Percentiles rank a stretch among this genome's conserved stretches.
Conservation (phyloP, 2,888 invertebrate genomes). For the Ectemnius lituratus region DNA sequence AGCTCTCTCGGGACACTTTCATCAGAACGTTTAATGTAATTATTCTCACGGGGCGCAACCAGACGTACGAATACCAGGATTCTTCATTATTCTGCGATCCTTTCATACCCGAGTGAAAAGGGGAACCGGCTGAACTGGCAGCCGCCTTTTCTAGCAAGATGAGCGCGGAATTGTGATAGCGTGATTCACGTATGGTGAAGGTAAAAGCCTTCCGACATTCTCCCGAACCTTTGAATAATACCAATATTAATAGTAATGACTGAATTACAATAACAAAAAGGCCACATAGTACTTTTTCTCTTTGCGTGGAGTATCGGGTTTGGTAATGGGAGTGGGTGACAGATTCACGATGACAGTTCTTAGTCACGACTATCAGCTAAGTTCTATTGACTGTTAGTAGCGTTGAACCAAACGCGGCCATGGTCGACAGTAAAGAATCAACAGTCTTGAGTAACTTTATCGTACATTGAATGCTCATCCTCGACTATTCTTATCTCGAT, state of each 20-base stretch:
- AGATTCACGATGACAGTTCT: not conserved
- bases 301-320: too few species aligned
- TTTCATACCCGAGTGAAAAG: too few species aligned
- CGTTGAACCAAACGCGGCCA: constrained; percentile 36
- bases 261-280: constrained; percentile 26
- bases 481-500: constrained; percentile 14
- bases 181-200: constrained; percentile 48
- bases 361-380: not conserved
- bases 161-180: constrained; percentile 30
- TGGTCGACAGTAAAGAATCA: constrained; percentile 29
- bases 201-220: constrained; percentile 52
- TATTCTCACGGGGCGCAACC: too few species aligned
- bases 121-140: too few species aligned
- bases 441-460: constrained; percentile 9
- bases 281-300: too few species aligned
- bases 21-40: too few species aligned
- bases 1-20: too few species aligned
- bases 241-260: constrained; percentile 36
- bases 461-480: not conserved
- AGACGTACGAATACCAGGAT: too few species aligned
- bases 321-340: constrained; percentile 14
- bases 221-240: constrained; percentile 13
- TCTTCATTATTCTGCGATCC: too few species aligned
- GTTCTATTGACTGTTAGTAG: constrained; percentile 3
- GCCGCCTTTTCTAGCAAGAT: constrained; percentile 13